These are phyloP conservation scores for Pionites leucogaster DNA, from an alignment of 2,113 vertebrate species.

Conservation along the genomic window DNA sequence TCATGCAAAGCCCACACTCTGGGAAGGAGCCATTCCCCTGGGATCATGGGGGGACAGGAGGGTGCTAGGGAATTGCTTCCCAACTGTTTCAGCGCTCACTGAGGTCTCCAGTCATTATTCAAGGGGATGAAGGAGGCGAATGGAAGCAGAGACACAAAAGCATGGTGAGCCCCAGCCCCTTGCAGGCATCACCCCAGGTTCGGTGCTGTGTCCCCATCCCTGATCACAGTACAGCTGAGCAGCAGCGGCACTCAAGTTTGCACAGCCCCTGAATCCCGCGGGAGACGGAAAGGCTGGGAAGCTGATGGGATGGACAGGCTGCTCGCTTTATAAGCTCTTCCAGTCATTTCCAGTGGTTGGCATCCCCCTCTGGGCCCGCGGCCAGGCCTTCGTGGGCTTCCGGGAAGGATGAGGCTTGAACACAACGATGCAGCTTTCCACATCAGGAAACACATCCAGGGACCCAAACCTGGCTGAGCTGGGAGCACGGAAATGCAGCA, in stretches of 20 bases:
- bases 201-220: rapidly evolving
- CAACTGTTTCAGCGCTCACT: rapidly evolving
- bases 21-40: not conserved
- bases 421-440: not conserved
- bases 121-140: not conserved
- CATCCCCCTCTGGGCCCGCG: not conserved
- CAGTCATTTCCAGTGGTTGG: slow-evolving; percentile 14
- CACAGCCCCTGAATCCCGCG: not conserved
- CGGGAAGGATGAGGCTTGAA: slow-evolving; percentile 4
- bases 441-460: not conserved
- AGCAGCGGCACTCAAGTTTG: not conserved
- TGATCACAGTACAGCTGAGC: rapidly evolving
- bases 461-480: not conserved
- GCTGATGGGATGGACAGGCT: not conserved
- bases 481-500: not conserved
- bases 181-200: rapidly evolving
- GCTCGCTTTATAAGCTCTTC: not conserved
- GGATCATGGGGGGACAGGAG: rapidly evolving
- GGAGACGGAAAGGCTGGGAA: not conserved
- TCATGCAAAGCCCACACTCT: rapidly evolving
- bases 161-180: rapidly evolving
- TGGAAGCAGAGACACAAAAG: not conserved
- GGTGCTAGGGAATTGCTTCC: not conserved
- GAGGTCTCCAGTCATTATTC: rapidly evolving
- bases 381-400: not conserved